Percentiles rank a stretch among this genome's conserved stretches.
phyloP scores from a whole-genome alignment of 1,140 invertebrate species.

The Physella acuta region DNA sequence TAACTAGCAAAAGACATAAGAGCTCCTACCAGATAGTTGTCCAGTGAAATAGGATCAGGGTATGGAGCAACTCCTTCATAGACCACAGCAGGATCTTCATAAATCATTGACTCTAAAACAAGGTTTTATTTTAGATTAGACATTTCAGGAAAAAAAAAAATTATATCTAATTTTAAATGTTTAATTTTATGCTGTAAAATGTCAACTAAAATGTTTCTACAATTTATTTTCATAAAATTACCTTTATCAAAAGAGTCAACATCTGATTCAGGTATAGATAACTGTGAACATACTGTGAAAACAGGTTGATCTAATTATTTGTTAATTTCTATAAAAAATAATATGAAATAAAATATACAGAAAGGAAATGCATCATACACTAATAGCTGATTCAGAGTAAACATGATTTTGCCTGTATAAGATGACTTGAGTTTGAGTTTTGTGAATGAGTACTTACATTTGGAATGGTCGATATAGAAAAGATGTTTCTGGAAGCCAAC shows the following conservation, averaged over 20 bases:
- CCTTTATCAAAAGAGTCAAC: conserved; percentile 51
- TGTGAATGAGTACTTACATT: too few species aligned
- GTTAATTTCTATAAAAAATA: neutral
- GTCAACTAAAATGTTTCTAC: too few species aligned
- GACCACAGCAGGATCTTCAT: conserved; percentile 52
- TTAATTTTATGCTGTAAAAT: too few species aligned
- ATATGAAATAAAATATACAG: neutral
- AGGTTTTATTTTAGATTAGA: too few species aligned
- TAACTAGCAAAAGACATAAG: too few species aligned
- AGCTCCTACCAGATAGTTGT: conserved; percentile 55
- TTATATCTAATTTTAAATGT: too few species aligned
- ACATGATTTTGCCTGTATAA: too few species aligned
- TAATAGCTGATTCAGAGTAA: too few species aligned
- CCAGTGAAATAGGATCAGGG: conserved; percentile 47
- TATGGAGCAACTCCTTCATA: conserved; percentile 49
- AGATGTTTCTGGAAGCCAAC: conserved; percentile 57
- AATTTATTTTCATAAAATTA: too few species aligned
- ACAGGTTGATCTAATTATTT: neutral
- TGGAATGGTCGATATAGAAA: conserved; percentile 53
- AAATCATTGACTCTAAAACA: conserved; percentile 52
- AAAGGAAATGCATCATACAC: neutral
- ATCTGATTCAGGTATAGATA: conserved; percentile 39
- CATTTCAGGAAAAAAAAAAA: too few species aligned
- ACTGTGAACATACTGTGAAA: conserved; percentile 48
- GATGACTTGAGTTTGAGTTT: too few species aligned